Base-by-base conservation (phyloP, 2,797 vertebrate species). In the Acanthiza pusilla region DNA sequence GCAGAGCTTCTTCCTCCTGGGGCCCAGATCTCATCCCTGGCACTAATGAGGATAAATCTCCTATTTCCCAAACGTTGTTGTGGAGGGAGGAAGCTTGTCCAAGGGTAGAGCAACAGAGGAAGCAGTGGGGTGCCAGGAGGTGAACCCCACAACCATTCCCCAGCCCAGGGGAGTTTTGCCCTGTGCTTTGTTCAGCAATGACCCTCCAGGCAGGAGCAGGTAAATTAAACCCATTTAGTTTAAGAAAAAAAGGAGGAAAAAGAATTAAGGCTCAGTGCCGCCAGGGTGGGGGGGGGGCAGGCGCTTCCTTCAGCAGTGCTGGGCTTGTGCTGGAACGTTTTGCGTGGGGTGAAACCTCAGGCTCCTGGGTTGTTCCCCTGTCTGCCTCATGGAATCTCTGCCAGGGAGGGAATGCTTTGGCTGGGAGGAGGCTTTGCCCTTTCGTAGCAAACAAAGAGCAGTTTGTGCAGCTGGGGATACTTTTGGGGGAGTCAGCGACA, bases 381-480 rank as follows among this genome's bases (percentile, higher is more conserved):
- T 34, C n/a, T 17, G 68, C 13, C 86, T 71, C 4, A 0, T 11
- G 25, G 79, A 54, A 90, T 53, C 34, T 18, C 32, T 77, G 83
- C 73, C 80, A 74, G 89, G 80, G 73, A 63, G 42, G 80, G 93
- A 93, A 72, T 20, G 5, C 72, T 73, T 72, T 42, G 71, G 43
- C 85, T 81, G 10, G 18, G 84, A 76, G 89, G 73, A 88, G 87
- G n/a, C 51, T 87, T 74, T 92, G 93, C 89, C 91, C 91, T 95
- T 95, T 92, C 0, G 3, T 27, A 88, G 60, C 72, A 32, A 62
- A 96, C 94, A 96, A 96, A 94, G 96, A 94, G 3, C 63, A 29
- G 74, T 18, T 82, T 95, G 91, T 96, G 40, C 63, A 11, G 89
- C 50, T 2, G 65, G 53, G 14, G 65, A 58, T 79, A 34, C 82